Conservation (phyloP, 2,113 vertebrate species). For the Otis tarda region DNA sequence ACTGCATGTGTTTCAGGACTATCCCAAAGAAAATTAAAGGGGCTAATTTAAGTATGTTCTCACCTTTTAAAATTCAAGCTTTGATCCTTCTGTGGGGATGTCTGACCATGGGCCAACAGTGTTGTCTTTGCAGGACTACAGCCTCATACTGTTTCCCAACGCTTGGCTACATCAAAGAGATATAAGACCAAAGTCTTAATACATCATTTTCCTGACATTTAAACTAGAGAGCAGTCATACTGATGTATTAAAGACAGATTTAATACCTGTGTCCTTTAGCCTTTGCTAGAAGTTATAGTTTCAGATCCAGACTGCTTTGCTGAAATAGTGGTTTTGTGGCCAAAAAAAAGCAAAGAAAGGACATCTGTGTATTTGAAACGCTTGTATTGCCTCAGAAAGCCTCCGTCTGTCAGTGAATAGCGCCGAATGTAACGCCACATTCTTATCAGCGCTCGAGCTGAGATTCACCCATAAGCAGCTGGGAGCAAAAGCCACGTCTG, state of each 20-base stretch:
- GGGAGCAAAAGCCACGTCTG: fast-evolving
- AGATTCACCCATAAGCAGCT: fast-evolving
- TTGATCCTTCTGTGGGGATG: neutral
- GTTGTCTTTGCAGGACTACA: neutral
- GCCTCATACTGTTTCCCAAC: neutral
- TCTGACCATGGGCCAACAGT: neutral
- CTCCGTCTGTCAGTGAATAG: no score
- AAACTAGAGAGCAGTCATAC: neutral
- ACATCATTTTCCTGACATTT: neutral
- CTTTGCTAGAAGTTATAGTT: neutral
- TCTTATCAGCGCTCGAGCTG: fast-evolving
- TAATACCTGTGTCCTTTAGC: neutral
- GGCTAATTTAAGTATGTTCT: neutral
- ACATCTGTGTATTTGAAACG: neutral
- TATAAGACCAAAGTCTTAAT: neutral
- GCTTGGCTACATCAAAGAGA: neutral
- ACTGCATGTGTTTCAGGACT: neutral
- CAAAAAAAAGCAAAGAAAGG: neutral
- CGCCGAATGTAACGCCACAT: fast-evolving
- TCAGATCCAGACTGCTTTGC: neutral
- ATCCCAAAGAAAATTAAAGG: neutral
- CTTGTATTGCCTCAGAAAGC: neutral
- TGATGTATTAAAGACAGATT: neutral
- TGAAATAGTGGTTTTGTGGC: neutral
- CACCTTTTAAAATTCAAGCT: neutral